These are phyloP conservation scores for Pangasius krempfi DNA, from an alignment of 2,797 vertebrate genomes.

Conservation along the genomic window DNA sequence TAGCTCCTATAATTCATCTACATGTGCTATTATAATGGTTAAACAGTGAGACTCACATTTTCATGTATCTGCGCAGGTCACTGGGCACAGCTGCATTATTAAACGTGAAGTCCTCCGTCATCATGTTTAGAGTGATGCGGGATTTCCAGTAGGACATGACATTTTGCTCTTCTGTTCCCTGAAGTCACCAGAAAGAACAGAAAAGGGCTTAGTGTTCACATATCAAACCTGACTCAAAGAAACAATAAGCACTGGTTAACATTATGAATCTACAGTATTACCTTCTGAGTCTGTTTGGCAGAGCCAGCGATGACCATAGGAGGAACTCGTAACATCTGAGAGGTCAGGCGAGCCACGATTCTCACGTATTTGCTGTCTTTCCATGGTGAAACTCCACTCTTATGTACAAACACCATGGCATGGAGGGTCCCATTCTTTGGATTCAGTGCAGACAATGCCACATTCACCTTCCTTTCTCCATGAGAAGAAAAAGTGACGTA, in stretches of 20 bases:
- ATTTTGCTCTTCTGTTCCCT: constrained; percentile 50
- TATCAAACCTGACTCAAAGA: neutral
- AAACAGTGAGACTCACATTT: constrained; percentile 79
- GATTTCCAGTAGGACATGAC: constrained; percentile 90
- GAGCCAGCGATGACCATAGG: constrained; percentile 73
- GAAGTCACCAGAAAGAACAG: constrained; percentile 23
- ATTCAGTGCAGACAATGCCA: constrained; percentile 87
- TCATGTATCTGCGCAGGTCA: constrained; percentile 92
- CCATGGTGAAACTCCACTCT: constrained; percentile 85
- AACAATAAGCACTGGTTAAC: neutral
- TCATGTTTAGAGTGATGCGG: constrained; percentile 84
- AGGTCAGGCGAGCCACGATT: constrained; percentile 86
- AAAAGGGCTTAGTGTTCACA: neutral
- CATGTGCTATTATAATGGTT: neutral
- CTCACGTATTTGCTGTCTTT: constrained; percentile 90
- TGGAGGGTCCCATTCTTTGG: constrained; percentile 87
- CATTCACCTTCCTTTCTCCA: constrained; percentile 82
- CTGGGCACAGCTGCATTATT: constrained; percentile 88
- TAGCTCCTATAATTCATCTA: neutral
- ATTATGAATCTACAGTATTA: constrained; percentile 4
- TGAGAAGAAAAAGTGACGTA: constrained; percentile 28
- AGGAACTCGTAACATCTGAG: constrained; percentile 81
- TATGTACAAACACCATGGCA: constrained; percentile 90
- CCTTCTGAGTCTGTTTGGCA: constrained; percentile 15
- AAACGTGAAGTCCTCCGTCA: constrained; percentile 93